Evolutionary conservation across 2,888 invertebrate species (phyloP), one percentile per base, ranked within the genome.

Genomic region (Dioctria linearis): DNA sequence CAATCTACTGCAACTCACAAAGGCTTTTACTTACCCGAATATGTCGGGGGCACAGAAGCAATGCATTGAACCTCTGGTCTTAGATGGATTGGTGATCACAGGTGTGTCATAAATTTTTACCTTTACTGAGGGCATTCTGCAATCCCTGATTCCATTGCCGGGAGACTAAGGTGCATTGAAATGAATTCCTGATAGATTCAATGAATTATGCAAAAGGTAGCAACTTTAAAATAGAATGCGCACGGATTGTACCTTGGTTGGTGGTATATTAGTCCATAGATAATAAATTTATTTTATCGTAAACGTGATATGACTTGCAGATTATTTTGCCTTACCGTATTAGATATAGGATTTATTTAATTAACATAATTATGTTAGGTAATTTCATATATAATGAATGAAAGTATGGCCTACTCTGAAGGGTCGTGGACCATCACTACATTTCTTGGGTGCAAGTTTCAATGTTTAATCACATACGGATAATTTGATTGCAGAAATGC

Each of bases 251-350:
- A 73, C 57, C 73, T 42, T 54, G 40, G 42, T 5, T 73, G 73
- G 51, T 42, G 57, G 40, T 57, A 57, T 73, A 73, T 73, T 73
- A 73, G 73, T 73, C 73, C 25, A 42, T 40, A 73, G 73, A 57
- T 73, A 73, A 73, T 73, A 73, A 73, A 73, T 73, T 73, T 73
- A 73, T 59, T 73, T 73, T 73, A 73, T 73, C 73, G 73, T 59
- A 73, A 73, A 73, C 73, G 73, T 73, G 73, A 73, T 73, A 59
- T 25, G 73, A 73, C 73, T 73, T 73, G 73, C 57, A 73, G 73
- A 73, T 73, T 73, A 73, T 73, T 73, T 73, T 57, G 73, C 73
- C 13, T 57, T 57, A 73, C 57, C 57, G 57, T 71, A 42, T 73
- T 11, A n/a, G 57, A 73, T 57, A 73, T 57, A 59, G 73, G 13